Evolutionary conservation across 2,113 vertebrate species (phyloP), one percentile per base, ranked within the genome.

Genomic region (Fukomys damarensis): DNA sequence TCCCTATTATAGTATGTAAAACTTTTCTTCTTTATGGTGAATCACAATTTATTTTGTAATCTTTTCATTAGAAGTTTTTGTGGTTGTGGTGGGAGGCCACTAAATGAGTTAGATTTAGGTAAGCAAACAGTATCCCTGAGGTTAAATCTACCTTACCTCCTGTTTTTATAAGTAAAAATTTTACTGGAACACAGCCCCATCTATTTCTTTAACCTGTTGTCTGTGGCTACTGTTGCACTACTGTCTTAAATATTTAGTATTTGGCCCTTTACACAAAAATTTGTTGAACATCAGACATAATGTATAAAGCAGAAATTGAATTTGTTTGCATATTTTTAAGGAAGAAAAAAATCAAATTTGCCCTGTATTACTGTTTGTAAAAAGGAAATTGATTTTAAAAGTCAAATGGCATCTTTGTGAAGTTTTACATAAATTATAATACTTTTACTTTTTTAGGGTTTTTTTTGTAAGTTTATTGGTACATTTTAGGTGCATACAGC

Each of bases 21-120:
- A 28, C 86, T 95, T 84, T 72, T 16, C 19, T 96, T 30, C 59
- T 87, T 96, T 89, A 83, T 20, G 96, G 1, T 74, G 38, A 97
- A 94, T 93, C n/a, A 14, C n/a, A 96, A 89, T 95, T 97, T 96
- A 87, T 93, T 97, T 90, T 79, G 76, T 84, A 91, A 96, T 56
- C 26, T 96, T 97, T 98, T 97, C 59, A 41, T 86, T 95, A 94
- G 22, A 66, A 19, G 10, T 76, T 4, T 63, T 66, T 95, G 89
- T 66, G 5, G 49, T 32, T 87, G 17, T 30, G 30, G 32, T 35
- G 11, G 24, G 0, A 83, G 89, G 76, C 26, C 26, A 43, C 22
- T 96, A 58, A 3, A 96, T 92, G 0, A 0, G 96, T 96, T 97
- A 97, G 85, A 86, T 94, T 58, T 89, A 28, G 72, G n/a, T 94